Conservation (phyloP, 1,140 invertebrate species). For the Chrysopa pallens region DNA sequence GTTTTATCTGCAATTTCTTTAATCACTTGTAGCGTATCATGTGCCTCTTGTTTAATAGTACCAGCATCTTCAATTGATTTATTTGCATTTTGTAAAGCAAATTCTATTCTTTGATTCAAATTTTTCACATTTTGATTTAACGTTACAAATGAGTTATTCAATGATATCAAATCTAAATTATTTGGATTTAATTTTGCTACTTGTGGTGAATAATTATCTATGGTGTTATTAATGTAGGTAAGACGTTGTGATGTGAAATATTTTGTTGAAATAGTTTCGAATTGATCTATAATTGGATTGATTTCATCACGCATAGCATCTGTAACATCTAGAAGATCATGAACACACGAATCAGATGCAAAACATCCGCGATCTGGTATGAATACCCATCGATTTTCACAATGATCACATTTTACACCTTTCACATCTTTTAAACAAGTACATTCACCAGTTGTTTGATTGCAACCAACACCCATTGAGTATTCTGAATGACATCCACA, state of each 20-base stretch:
- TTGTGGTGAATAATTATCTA: constrained; percentile 38
- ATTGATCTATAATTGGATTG: constrained; percentile 44
- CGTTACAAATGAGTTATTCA: constrained; percentile 32
- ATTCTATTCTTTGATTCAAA: constrained; percentile 30
- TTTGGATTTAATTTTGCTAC: constrained; percentile 45
- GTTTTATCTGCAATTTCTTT: constrained; percentile 31
- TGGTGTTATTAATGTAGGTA: constrained; percentile 50
- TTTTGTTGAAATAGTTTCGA: constrained; percentile 50
- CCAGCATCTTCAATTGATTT: constrained; percentile 24
- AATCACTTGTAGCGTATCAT: constrained; percentile 28
- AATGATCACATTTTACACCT: constrained; percentile 88
- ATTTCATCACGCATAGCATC: constrained; percentile 48
- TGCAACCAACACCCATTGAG: constrained; percentile 76
- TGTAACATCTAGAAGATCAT: constrained; percentile 71
- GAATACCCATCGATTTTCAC: constrained; percentile 68
- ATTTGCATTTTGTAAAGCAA: constrained; percentile 10
- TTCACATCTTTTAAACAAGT: constrained; percentile 87
- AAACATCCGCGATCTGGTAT: constrained; percentile 47
- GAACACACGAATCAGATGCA: constrained; percentile 76
- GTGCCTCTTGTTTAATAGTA: constrained; percentile 29
- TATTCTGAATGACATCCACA: constrained; percentile 77
- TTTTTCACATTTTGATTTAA: constrained; percentile 35
- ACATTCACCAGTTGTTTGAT: constrained; percentile 77
- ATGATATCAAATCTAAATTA: constrained; percentile 38
- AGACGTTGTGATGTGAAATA: constrained; percentile 63